These are phyloP conservation scores for Campaea margaritaria DNA, from an alignment of 2,888 invertebrate species.

Conservation along the genomic window DNA sequence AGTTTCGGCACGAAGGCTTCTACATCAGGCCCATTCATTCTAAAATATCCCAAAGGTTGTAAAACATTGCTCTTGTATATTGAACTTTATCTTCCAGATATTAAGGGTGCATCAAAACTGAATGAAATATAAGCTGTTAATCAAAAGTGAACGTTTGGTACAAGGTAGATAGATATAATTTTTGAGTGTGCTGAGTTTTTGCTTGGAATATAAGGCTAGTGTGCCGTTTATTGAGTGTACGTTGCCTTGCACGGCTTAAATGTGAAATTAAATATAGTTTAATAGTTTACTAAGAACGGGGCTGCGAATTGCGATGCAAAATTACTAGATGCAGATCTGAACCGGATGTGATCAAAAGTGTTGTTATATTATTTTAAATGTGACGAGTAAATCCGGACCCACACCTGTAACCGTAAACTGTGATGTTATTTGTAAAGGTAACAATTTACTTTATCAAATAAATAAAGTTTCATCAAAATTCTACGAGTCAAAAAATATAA, in stretches of 20 bases:
- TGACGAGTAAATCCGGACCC: neutral
- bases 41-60: conserved; percentile 59
- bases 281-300: conserved; percentile 76
- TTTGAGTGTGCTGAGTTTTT: conserved; percentile 47
- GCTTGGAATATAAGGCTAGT: conserved; percentile 61
- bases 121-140: conserved; percentile 6
- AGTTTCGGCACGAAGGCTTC: conserved; percentile 81
- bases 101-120: conserved; percentile 15
- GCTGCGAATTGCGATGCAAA: conserved; percentile 64
- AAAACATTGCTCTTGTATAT: conserved; percentile 25
- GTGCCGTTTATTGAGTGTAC: conserved; percentile 73
- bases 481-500: no score
- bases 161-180: conserved; percentile 2
- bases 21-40: conserved; percentile 68
- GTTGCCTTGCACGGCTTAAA: conserved; percentile 72
- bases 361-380: conserved; percentile 32
- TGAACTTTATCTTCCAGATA: conserved; percentile 18
- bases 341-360: neutral
- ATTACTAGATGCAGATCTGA: conserved; percentile 28
- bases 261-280: conserved; percentile 79
- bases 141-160: conserved; percentile 19
- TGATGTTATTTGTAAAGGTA: no score
- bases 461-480: no score
- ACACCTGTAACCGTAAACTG: neutral
- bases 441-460: no score